Evolutionary conservation across 2,888 invertebrate genomes (phyloP).

Genomic region (Aelia acuminata): DNA sequence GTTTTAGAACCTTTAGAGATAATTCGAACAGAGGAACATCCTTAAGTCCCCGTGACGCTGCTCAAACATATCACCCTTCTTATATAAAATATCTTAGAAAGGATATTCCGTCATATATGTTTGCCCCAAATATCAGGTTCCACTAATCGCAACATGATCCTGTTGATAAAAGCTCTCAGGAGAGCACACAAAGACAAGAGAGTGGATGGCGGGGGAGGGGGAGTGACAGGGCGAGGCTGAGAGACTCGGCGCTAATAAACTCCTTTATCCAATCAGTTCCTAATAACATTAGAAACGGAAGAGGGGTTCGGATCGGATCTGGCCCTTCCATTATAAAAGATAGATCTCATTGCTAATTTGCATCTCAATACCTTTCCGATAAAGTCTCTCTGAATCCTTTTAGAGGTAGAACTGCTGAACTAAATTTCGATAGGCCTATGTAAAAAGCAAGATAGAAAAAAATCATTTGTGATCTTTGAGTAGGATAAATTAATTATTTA

Average conservation of each 20-base stretch:
- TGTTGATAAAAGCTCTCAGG: neutral
- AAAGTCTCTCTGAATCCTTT: neutral
- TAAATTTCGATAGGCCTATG: too few species aligned
- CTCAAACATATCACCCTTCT: neutral
- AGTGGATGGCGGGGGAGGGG: neutral
- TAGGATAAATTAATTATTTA: too few species aligned
- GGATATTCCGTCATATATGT: neutral
- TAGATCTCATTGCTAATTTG: neutral
- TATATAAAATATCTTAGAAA: neutral
- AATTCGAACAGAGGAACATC: too few species aligned
- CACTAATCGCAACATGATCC: constrained; percentile 7
- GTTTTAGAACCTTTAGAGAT: too few species aligned
- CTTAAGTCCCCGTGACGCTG: neutral
- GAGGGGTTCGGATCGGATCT: neutral
- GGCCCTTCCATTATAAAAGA: neutral
- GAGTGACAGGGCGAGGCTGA: neutral
- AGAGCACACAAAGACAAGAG: neutral
- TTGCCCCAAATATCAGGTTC: neutral
- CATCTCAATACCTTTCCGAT: neutral
- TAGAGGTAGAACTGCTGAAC: neutral
- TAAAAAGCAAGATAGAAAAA: too few species aligned
- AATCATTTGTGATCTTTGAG: too few species aligned
- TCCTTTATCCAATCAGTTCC: neutral
- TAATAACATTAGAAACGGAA: neutral
- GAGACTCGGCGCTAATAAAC: neutral